phyloP scores from a whole-genome alignment of 2,888 invertebrate genomes.

The Cosmorhoe ocellata region DNA sequence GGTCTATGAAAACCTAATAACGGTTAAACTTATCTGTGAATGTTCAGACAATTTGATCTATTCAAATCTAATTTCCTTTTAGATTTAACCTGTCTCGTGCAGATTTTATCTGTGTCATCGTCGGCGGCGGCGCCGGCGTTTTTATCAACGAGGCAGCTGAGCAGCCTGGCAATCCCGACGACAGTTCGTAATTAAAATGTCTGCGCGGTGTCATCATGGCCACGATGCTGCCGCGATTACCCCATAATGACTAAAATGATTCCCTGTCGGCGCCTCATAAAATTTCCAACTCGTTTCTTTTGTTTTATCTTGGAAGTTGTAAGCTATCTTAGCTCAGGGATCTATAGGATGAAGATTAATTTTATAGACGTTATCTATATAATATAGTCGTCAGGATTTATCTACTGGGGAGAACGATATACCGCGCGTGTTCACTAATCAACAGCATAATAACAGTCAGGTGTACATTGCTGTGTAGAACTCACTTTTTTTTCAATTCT shows the following conservation, averaged over 20 bases:
- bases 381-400: too few relatives aligned
- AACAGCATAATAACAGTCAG: too few relatives aligned
- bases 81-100: conserved; percentile 69
- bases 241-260: conserved; percentile 74
- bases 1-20: conserved; percentile 38
- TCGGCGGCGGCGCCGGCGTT: conserved; percentile 47
- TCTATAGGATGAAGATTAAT: too few relatives aligned
- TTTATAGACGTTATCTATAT: too few relatives aligned
- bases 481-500: not conserved
- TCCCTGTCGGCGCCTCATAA: conserved; percentile 58
- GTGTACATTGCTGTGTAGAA: too few relatives aligned
- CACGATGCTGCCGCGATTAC: conserved; percentile 51
- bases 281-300: conserved; percentile 49
- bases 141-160: conserved; percentile 62
- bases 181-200: conserved; percentile 81
- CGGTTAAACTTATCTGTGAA: conserved; percentile 37
- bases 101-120: conserved; percentile 74
- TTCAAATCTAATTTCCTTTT: conserved; percentile 73
- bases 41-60: conserved; percentile 56
- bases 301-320: conserved; percentile 32
- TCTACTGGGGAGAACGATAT: too few relatives aligned
- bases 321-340: not conserved
- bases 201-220: conserved; percentile 66
- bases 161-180: conserved; percentile 57
- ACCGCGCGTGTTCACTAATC: too few relatives aligned